Base-by-base conservation (phyloP, 2,888 invertebrate genomes). In the Pachliopta kotzebuea region DNA sequence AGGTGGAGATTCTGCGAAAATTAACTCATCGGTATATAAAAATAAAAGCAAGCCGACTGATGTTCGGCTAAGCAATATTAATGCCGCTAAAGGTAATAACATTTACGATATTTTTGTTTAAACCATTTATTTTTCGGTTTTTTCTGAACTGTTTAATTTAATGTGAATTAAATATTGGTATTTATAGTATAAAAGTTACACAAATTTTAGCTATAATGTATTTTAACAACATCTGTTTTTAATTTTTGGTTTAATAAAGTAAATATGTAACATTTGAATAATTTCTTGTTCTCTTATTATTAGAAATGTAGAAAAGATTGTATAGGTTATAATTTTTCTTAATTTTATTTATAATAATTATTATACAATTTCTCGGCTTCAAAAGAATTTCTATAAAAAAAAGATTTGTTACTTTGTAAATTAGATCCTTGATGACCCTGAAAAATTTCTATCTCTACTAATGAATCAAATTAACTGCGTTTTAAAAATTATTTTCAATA, bases 21-120 rank as follows among this genome's bases (percentile, higher is more conserved):
- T 83, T 79, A 90, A 87, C 88, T 87, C 90, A 23, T 76, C 83
- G 60, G 95, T 96, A 61, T 97, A 96, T 80, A 97, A 96, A 89
- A 97, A 97, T 89, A 97, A 97, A 93, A 96, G 95, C 79, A 99
- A 99, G 92, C 99, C 99, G 55, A 93, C 95, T 53, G 98, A 98
- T 92, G 98, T 99, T 79, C 95, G 99, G 63, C 93, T 94, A 72
- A 99, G 98, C 84, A 99, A 99, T 85, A 99, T 99, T 77, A 96
- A 96, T 88, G 99, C 99, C 79, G 99, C 98, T 63, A 99, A 99
- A 96, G 98, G 98, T 98, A 93, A 60, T 55, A 65, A 20, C 3
- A 52, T 21, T 52, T 45, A 11, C 50, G 3, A 23, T n/a, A 9
- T 52, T 52, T 52, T 52, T 7, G 9, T 52, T 21, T 52, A 2